phyloP scores from a whole-genome alignment of 2,797 vertebrate genomes.

The Liasis olivaceus region DNA sequence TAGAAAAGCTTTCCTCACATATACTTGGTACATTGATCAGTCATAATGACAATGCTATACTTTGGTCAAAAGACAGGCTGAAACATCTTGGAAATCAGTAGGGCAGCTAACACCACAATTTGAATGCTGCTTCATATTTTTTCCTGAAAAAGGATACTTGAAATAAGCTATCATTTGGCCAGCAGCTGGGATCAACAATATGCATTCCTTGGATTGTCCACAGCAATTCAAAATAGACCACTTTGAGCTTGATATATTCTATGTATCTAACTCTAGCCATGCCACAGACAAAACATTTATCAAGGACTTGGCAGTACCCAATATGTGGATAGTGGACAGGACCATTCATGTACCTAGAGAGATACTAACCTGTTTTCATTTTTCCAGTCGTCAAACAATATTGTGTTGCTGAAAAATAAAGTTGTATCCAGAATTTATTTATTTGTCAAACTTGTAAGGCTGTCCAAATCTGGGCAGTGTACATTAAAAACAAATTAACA shows the following conservation, averaged over 20 bases:
- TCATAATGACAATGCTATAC: neutral
- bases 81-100: neutral
- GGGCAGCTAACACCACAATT: neutral
- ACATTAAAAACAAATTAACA: neutral
- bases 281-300: neutral
- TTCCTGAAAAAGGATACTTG: neutral
- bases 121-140: neutral
- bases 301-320: neutral
- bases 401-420: neutral
- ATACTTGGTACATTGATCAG: neutral
- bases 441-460: neutral
- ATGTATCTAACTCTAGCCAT: neutral
- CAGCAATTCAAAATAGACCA: neutral
- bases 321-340: neutral
- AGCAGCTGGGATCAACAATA: neutral
- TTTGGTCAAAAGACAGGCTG: neutral
- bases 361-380: neutral
- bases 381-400: neutral
- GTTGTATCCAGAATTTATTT: neutral
- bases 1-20: neutral
- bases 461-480: neutral
- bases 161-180: neutral
- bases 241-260: neutral
- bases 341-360: neutral
- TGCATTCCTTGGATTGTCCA: neutral